phyloP scores from a whole-genome alignment of 2,888 invertebrate species.

The Caenorhabditis becei region DNA sequence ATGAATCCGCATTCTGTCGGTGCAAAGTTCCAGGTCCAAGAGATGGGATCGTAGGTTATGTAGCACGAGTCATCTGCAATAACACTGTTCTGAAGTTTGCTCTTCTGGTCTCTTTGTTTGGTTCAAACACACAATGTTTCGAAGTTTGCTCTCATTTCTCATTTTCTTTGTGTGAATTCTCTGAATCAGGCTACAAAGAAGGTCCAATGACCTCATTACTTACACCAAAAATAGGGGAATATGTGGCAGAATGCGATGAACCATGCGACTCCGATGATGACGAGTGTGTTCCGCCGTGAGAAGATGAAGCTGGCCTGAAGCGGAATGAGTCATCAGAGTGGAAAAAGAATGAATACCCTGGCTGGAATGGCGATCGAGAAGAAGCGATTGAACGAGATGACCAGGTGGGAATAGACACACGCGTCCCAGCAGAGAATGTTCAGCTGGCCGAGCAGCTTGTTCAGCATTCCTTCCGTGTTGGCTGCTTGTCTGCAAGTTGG shows the following conservation, averaged over 20 bases:
- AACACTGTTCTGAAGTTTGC: too few species aligned
- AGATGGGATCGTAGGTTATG: constrained; percentile 48
- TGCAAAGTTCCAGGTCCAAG: constrained; percentile 65
- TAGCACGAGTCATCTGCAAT: constrained; percentile 62
- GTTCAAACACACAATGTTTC: too few species aligned
- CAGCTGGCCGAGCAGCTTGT: constrained; percentile 64
- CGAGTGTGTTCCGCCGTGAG: constrained; percentile 36
- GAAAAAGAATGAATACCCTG: constrained; percentile 36
- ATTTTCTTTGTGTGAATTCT: not conserved
- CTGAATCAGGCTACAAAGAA: not conserved
- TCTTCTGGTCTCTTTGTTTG: not conserved
- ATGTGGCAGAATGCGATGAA: constrained; percentile 55
- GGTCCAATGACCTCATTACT: constrained; percentile 12
- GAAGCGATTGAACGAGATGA: constrained; percentile 67
- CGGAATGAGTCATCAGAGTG: not conserved
- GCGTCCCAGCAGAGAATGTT: constrained; percentile 69
- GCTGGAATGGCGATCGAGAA: constrained; percentile 65
- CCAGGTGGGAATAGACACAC: constrained; percentile 70
- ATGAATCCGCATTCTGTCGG: constrained; percentile 62
- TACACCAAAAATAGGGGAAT: constrained; percentile 65
- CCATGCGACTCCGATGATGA: constrained; percentile 61
- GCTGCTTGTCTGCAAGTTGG: constrained; percentile 18
- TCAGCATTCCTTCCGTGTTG: constrained; percentile 13
- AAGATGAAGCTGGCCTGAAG: constrained; percentile 46
- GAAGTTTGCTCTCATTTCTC: constrained; percentile 7